Evolutionary conservation across 2,113 vertebrate species (phyloP).

Genomic region (Cyprinodon tularosa): DNA sequence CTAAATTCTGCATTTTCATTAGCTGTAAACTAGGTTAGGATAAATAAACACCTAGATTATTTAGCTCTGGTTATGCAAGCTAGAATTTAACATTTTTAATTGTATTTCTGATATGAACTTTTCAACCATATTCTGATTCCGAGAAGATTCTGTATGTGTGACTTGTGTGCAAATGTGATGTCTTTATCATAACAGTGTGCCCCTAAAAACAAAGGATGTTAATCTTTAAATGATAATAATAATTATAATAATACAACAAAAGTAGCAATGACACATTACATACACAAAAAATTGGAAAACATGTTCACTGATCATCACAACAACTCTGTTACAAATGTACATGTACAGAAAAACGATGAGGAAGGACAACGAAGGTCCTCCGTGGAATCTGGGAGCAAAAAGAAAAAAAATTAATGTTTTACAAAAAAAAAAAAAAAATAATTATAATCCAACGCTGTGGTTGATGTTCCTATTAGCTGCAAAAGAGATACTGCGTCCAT

Average conservation of each 20-base stretch:
- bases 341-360: constrained; percentile 59
- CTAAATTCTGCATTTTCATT: not conserved
- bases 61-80: not conserved
- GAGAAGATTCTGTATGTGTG: constrained; percentile 4
- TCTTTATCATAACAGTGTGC: constrained; percentile 73
- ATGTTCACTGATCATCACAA: constrained; percentile 70
- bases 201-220: constrained; percentile 67
- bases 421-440: constrained; percentile 10
- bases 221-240: constrained; percentile 71
- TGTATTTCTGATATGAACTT: constrained; percentile 1
- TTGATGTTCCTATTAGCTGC: constrained; percentile 62
- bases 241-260: constrained; percentile 79
- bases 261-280: constrained; percentile 84
- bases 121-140: not conserved
- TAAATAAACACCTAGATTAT: not conserved
- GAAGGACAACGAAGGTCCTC: constrained; percentile 1
- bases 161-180: constrained; percentile 46
- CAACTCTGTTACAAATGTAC: constrained; percentile 77
- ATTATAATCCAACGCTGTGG: constrained; percentile 32
- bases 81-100: not conserved
- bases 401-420: constrained; percentile 5
- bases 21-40: not conserved
- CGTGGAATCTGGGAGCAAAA: constrained; percentile 42
- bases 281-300: constrained; percentile 68
- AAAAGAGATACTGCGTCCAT: constrained; percentile 32